Base-by-base conservation (phyloP, 2,888 invertebrate species). In the Dugesia japonica region DNA sequence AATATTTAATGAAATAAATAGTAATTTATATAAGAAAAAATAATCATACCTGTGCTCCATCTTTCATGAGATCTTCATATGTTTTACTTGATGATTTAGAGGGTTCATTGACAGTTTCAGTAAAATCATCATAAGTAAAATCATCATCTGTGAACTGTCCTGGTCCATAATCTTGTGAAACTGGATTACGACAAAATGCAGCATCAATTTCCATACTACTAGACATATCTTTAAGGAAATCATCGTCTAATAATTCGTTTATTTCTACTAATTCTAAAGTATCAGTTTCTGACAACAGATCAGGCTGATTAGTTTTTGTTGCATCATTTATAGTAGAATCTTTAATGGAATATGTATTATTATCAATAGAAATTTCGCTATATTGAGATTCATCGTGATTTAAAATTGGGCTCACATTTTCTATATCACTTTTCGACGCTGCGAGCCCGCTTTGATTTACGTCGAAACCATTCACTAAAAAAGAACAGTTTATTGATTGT, bases 391-490 rank as follows among this genome's bases (percentile, higher is more conserved):
- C 23, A n/a, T 56, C 56, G 7, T 56, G 56, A 56, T 20, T 23
- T n/a, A n/a, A 56, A 56, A n/a, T 4, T 23, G 56, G 56, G 56
- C 56, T 56, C 56, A 56, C 56, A 56, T 56, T 23, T 56, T 56
- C 56, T 56, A 7, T 56, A 56, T 71, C 42, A 75, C 71, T 75
- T 75, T 71, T 75, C 75, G 75, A 42, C 42, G 56, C 56, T 71
- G 27, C 75, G 75, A 42, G 75, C 75, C 38, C 75, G 75, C 23
- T 26, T 42, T 42, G 27, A 27, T 42, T 42, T 42, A 27, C 75
- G 75, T 42, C 75, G 75, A 71, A 75, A 75, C 75, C 75, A 75
- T 42, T 42, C 42, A 26, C 75, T 75, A 75, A 75, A 75, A 75
- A 75, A 75, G 38, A 42, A 75, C 75, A 38, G 28, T 38, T 27